These are phyloP conservation scores for Oenanthe oenanthe DNA, from an alignment of 2,113 vertebrate species.

Conservation along the genomic window DNA sequence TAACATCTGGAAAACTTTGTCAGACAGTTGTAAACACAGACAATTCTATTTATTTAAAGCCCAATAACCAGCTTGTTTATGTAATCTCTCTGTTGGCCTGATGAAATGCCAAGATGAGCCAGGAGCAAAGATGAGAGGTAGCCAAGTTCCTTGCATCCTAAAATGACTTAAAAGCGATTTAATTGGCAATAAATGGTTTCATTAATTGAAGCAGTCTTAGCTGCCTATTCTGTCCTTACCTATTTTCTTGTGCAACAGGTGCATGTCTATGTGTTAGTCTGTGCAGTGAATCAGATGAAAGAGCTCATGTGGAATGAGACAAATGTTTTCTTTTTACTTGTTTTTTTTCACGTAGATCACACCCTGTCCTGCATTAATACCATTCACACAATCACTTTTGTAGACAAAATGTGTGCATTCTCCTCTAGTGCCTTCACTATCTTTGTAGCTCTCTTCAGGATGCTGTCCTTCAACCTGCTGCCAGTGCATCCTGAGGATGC, in stretches of 20 bases:
- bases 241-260: neutral
- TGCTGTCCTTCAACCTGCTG: neutral
- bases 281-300: neutral
- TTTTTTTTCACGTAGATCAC: neutral
- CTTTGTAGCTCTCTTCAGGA: neutral
- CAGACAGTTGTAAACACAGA: constrained; percentile 16
- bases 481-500: neutral
- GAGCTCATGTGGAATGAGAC: neutral
- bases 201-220: neutral
- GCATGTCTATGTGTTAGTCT: neutral
- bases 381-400: neutral
- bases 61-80: neutral
- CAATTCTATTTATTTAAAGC: constrained; percentile 42
- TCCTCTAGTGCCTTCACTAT: neutral
- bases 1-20: constrained; percentile 34
- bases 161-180: neutral
- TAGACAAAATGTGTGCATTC: neutral
- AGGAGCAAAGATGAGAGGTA: neutral
- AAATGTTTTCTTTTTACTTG: neutral
- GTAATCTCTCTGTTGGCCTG: neutral
- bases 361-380: neutral
- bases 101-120: neutral
- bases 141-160: neutral
- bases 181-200: neutral
- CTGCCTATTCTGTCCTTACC: neutral